Percentiles rank a stretch among this genome's conserved stretches.
Conservation (phyloP, 1,140 invertebrate species). For the Drusus annulatus region DNA sequence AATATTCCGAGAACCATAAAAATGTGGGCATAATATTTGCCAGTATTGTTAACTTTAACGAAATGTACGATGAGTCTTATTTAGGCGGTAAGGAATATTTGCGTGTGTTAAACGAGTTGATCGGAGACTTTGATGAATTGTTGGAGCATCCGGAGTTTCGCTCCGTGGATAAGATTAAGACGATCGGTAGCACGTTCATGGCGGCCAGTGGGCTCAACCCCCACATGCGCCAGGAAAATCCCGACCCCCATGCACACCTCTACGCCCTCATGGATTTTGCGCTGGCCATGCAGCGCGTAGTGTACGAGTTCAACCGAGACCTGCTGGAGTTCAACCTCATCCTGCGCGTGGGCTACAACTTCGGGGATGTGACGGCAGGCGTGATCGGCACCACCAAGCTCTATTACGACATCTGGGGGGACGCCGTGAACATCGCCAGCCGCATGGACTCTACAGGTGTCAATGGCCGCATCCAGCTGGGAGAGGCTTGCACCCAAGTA, state of each 20-base stretch:
- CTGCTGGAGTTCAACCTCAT: slow-evolving; percentile 91
- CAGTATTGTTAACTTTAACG: slow-evolving; percentile 95
- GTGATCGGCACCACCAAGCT: slow-evolving; percentile 97
- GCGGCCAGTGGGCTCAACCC: slow-evolving; percentile 95
- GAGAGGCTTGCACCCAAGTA: slow-evolving; percentile 79
- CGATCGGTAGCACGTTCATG: slow-evolving; percentile 98
- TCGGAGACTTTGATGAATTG: slow-evolving; percentile 95
- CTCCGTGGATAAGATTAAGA: slow-evolving; percentile 98
- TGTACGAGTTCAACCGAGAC: slow-evolving; percentile 91
- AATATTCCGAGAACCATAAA: slow-evolving; percentile 96
- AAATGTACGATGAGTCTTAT: slow-evolving; percentile 97
- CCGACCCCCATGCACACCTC: slow-evolving; percentile 83
- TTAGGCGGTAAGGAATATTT: slow-evolving; percentile 93
- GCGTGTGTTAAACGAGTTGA: slow-evolving; percentile 94
- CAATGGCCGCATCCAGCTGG: slow-evolving; percentile 88
- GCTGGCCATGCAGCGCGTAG: slow-evolving; percentile 87
- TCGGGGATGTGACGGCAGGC: slow-evolving; percentile 94
- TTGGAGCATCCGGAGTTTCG: slow-evolving; percentile 86
- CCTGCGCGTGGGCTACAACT: slow-evolving; percentile 88
- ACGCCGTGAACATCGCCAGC: slow-evolving; percentile 97
- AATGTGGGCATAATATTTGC: slow-evolving; percentile 96
- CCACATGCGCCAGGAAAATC: slow-evolving; percentile 74
- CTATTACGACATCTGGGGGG: slow-evolving; percentile 99
- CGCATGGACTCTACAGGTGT: slow-evolving; percentile 96
- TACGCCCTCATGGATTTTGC: slow-evolving; percentile 92